phyloP scores from a whole-genome alignment of 2,888 invertebrate genomes.

The Trichacis sp. region DNA sequence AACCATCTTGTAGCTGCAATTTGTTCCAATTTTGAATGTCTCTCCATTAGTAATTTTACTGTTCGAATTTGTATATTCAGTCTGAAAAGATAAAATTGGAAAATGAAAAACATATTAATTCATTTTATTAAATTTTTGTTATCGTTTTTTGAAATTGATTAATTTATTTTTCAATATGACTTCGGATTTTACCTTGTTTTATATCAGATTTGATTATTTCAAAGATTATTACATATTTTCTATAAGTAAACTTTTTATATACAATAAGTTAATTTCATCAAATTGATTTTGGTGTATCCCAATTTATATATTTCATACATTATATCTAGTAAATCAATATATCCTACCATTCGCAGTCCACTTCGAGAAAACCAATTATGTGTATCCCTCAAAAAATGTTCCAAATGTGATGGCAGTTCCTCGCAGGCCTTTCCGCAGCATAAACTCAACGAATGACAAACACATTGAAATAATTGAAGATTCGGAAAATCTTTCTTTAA shows the following conservation, averaged over 20 bases:
- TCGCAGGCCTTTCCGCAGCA: not conserved
- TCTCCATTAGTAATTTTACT: slow-evolving; percentile 22
- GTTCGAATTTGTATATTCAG: slow-evolving; percentile 18
- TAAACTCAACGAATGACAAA: not conserved
- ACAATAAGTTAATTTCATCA: too few species aligned
- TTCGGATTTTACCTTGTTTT: too few species aligned
- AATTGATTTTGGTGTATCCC: too few species aligned
- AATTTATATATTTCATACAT: too few species aligned
- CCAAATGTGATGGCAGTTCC: not conserved
- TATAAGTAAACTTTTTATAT: too few species aligned
- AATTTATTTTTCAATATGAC: too few species aligned
- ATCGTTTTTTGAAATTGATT: too few species aligned
- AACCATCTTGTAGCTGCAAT: slow-evolving; percentile 47
- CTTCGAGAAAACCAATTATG: slow-evolving; percentile 1
- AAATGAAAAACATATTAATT: too few species aligned
- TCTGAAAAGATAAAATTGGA: not conserved
- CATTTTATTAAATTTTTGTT: too few species aligned
- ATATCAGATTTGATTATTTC: too few species aligned
- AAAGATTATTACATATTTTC: too few species aligned
- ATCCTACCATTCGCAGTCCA: not conserved
- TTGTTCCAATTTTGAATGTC: slow-evolving; percentile 29
- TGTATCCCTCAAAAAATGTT: not conserved
- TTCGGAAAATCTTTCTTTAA: not conserved
- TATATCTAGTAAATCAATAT: too few species aligned
- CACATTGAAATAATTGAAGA: not conserved